Evolutionary conservation across 2,888 invertebrate genomes (phyloP), one percentile per base, ranked within the genome.

Genomic region (Micoletzkya japonica): DNA sequence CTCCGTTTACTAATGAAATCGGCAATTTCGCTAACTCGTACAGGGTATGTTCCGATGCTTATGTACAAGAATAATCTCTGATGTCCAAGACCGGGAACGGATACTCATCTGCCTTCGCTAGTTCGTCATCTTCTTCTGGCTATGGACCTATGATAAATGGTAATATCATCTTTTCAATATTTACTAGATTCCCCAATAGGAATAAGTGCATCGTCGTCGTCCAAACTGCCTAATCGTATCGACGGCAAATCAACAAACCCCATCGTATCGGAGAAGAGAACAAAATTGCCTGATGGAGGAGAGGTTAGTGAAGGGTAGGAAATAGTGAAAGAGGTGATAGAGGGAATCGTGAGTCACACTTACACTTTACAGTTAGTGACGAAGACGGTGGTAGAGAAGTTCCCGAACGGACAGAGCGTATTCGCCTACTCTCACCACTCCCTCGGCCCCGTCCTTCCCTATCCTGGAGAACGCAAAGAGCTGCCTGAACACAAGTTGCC

Each of bases 301-400:
- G 54, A 66, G 54, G 64, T 49, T 17, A 66, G 54, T 54, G 26
- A n/a, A 28, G n/a, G n/a, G n/a, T n/a, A n/a, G n/a, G n/a, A n/a
- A n/a, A n/a, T n/a, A n/a, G n/a, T n/a, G 50, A 6, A 50, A 26
- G 28, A 6, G n/a, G 17, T 6, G 52, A n/a, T 24, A 14, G 52
- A 52, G 7, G n/a, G 24, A 52, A 6, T 14, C 24, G n/a, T 6
- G 6, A 52, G n/a, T 52, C n/a, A n/a, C n/a, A n/a, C n/a, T n/a
- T n/a, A n/a, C n/a, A 32, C 34, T n/a, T 54, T 37, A 28, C 37
- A 66, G 64, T 28, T 66, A 28, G 44, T 66, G 37, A 66, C 64
- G 4, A 66, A 66, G 26, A 66, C 64, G 34, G 44, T 66, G 64
- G 64, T 66, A 30, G 54, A 66, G 64, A 66, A 66, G 32, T 28